A percentile compares a stretch with the other conserved stretches of the same genome.
phyloP scores from a whole-genome alignment of 2,797 vertebrate species.

The Salarias fasciatus region DNA sequence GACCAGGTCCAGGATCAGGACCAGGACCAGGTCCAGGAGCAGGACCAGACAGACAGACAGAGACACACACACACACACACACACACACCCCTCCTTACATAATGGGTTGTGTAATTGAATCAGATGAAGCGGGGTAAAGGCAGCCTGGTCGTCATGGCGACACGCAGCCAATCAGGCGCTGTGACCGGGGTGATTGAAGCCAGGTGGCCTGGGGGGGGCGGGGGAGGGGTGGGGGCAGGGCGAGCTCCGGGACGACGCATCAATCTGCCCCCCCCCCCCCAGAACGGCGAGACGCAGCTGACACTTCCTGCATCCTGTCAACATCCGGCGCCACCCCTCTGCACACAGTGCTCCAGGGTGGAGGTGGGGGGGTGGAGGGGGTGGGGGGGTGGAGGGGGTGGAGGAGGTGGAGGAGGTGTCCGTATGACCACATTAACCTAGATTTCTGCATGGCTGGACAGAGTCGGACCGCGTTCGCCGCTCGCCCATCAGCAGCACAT shows the following conservation, averaged over 20 bases:
- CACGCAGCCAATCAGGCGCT: constrained; percentile 32
- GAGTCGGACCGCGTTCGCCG: constrained; percentile 45
- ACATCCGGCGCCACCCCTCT: constrained; percentile 23
- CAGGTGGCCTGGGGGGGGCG: not conserved
- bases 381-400: too few species aligned
- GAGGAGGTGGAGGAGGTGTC: constrained; percentile 26
- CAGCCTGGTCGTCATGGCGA: constrained; percentile 46
- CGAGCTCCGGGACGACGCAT: constrained; percentile 10
- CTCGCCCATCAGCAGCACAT: constrained; percentile 60
- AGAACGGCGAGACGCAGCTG: constrained; percentile 1
- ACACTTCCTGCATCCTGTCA: constrained; percentile 24
- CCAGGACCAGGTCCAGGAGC: too few species aligned
- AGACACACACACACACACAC: too few species aligned
- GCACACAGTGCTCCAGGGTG: constrained; percentile 23
- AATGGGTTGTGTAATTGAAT: constrained; percentile 55
- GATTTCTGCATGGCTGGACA: constrained; percentile 69
- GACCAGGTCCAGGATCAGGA: too few species aligned
- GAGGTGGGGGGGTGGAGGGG: constrained; percentile 20
- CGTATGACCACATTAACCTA: constrained; percentile 77
- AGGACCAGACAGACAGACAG: too few species aligned
- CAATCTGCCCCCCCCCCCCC: constrained; percentile 38
- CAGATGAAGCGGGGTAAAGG: constrained; percentile 13
- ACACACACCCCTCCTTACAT: constrained; percentile 30
- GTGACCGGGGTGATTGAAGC: constrained; percentile 41
- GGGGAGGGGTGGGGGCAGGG: not conserved